These are phyloP conservation scores for Hemicrepidius hirtus DNA, from an alignment of 2,888 invertebrate genomes.

Conservation along the genomic window DNA sequence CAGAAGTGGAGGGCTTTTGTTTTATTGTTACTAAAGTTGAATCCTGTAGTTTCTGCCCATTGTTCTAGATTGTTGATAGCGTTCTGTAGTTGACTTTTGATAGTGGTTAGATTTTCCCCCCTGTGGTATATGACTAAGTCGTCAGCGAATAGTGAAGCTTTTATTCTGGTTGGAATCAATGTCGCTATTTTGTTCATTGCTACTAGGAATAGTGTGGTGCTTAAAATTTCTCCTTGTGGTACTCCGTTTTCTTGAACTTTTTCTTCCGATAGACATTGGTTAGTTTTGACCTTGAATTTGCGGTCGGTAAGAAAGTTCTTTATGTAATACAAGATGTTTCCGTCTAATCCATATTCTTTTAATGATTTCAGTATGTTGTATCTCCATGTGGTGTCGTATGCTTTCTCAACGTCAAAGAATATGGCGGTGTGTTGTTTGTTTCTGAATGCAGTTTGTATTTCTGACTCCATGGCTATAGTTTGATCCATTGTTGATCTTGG, in stretches of 20 bases:
- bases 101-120: not conserved
- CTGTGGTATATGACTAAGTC: not conserved
- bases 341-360: not conserved
- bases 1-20: not conserved
- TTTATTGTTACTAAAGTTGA: not conserved
- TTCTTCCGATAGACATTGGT: not conserved
- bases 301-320: constrained; percentile 13
- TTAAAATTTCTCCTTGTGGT: not conserved
- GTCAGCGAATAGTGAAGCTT: not conserved
- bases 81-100: not conserved
- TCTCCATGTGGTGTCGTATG: constrained; percentile 38
- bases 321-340: not conserved
- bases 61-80: not conserved
- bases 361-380: constrained; percentile 14
- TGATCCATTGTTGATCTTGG: constrained; percentile 28
- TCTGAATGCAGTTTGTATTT: constrained; percentile 33
- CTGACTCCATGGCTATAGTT: constrained; percentile 32
- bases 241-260: constrained; percentile 1
- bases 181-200: constrained; percentile 19
- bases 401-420: constrained; percentile 42
- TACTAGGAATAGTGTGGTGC: not conserved
- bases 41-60: not conserved
- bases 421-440: constrained; percentile 35
- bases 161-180: constrained; percentile 16
- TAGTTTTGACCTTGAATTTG: not conserved